Percentiles rank a stretch among this genome's conserved stretches.
These are phyloP conservation scores for Bathynomus jamesi DNA, from an alignment of 1,140 invertebrate genomes.

Conservation along the genomic window DNA sequence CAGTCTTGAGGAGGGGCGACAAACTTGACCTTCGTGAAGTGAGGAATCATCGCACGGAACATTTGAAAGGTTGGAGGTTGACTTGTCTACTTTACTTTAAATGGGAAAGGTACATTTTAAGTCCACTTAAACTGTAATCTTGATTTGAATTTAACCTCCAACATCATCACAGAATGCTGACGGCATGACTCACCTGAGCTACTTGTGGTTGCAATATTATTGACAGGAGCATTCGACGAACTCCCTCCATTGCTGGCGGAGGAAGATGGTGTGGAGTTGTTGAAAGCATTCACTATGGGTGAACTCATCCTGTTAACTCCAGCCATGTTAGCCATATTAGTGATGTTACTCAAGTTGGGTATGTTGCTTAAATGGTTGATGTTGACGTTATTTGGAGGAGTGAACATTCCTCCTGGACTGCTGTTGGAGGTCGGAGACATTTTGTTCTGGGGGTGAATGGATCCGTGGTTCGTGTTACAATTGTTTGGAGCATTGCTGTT, in stretches of 20 bases:
- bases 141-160: no score
- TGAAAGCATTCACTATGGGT: no score
- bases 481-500: neutral
- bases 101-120: no score
- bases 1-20: no score
- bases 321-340: neutral
- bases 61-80: no score
- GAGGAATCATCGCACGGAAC: no score
- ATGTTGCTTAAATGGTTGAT: neutral
- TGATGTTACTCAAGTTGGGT: neutral
- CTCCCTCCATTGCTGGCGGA: neutral
- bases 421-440: neutral
- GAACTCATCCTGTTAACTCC: no score
- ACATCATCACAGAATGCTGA: no score
- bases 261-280: neutral
- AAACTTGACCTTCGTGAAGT: no score
- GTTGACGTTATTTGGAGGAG: neutral
- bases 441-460: neutral
- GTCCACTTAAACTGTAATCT: no score
- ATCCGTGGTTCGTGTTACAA: constrained; percentile 9
- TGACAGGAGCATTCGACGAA: neutral
- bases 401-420: neutral
- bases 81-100: no score
- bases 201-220: neutral
- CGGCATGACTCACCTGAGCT: neutral